Evolutionary conservation across 2,888 invertebrate species (phyloP).

Genomic region (Silvanus unidentatus): DNA sequence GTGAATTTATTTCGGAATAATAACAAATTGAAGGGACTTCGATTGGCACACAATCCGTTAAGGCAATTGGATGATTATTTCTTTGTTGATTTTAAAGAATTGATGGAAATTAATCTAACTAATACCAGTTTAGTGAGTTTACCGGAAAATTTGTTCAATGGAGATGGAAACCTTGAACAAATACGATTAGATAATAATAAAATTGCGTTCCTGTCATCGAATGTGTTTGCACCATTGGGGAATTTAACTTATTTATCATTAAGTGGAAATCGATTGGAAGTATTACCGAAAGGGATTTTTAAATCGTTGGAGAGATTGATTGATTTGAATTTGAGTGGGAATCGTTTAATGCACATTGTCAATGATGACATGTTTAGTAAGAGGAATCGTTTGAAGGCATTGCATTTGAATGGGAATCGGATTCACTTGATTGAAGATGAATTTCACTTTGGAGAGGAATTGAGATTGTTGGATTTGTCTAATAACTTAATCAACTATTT

Average conservation of each 20-base stretch:
- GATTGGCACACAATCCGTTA: constrained; percentile 43
- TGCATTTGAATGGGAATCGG: too few species aligned
- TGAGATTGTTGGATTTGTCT: too few species aligned
- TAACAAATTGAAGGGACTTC: constrained; percentile 52
- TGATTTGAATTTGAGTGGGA: constrained; percentile 11
- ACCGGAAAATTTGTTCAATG: constrained; percentile 58
- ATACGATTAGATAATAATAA: constrained; percentile 59
- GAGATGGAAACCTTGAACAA: constrained; percentile 53
- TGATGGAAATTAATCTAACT: constrained; percentile 23
- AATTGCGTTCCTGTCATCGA: constrained; percentile 46
- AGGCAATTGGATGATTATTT: constrained; percentile 31
- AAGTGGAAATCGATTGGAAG: constrained; percentile 14
- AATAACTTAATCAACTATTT: too few species aligned
- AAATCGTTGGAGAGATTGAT: background rate
- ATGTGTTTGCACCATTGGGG: constrained; percentile 51
- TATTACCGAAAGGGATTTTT: constrained; percentile 1
- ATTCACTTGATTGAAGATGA: too few species aligned
- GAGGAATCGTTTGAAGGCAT: too few species aligned
- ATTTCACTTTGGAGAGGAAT: too few species aligned
- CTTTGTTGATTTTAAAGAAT: constrained; percentile 51
- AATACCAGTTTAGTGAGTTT: constrained; percentile 48
- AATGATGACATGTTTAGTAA: too few species aligned
- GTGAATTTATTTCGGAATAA: constrained; percentile 57
- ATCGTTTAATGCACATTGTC: background rate
- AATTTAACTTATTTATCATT: constrained; percentile 20